These are phyloP conservation scores for Chironomus tepperi DNA, from an alignment of 1,140 invertebrate species.

Conservation along the genomic window DNA sequence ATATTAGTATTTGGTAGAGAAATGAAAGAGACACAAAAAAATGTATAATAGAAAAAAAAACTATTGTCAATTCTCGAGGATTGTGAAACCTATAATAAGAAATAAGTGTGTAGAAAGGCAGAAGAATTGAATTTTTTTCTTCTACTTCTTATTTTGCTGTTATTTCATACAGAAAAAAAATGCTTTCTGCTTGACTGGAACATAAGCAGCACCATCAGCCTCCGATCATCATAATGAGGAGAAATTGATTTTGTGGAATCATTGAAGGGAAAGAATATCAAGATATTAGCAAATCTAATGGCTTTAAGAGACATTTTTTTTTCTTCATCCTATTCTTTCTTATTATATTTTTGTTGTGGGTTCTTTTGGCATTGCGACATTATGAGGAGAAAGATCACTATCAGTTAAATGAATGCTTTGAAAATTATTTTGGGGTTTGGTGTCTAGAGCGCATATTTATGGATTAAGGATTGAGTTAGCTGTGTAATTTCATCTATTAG, in stretches of 20 bases:
- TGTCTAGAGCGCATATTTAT: too few relatives aligned
- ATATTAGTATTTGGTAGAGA: neutral
- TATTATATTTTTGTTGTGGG: constrained; percentile 11
- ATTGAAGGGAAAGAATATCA: constrained; percentile 21
- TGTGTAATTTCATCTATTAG: too few relatives aligned
- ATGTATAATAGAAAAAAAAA: neutral
- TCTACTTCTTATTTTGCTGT: neutral
- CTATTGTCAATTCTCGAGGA: neutral
- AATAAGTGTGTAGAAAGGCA: neutral
- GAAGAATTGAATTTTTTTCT: neutral
- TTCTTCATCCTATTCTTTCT: neutral
- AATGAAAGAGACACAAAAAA: neutral
- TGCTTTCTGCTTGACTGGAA: neutral
- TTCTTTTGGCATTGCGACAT: too few relatives aligned
- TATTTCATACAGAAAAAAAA: neutral
- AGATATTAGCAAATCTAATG: constrained; percentile 23
- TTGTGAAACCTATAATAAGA: neutral
- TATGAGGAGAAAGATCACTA: too few relatives aligned
- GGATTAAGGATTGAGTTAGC: too few relatives aligned
- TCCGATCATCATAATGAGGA: neutral
- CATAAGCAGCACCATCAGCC: neutral
- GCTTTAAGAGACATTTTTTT: neutral
- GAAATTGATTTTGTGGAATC: constrained; percentile 21
- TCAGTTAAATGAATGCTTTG: too few relatives aligned
- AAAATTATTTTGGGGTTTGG: too few relatives aligned